Evolutionary conservation across 2,888 invertebrate species (phyloP).

Genomic region (Teleiodes luculella): DNA sequence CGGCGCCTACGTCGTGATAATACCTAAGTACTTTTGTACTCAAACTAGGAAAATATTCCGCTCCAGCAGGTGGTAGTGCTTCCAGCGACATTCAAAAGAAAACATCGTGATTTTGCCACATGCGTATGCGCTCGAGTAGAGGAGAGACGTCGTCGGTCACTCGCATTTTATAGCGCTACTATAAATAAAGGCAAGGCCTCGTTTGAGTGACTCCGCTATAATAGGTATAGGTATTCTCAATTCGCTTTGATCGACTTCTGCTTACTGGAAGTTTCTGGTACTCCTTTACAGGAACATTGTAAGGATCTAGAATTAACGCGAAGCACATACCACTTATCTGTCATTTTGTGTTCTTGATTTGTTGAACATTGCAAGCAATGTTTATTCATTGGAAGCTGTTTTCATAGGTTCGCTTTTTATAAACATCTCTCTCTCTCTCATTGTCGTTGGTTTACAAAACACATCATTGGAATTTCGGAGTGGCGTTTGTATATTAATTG

Average conservation of each 20-base stretch:
- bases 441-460: too few relatives aligned
- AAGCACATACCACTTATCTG: too few relatives aligned
- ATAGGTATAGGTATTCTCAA: background rate
- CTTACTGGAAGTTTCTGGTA: background rate
- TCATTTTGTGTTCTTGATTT: too few relatives aligned
- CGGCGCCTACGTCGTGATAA: too few relatives aligned
- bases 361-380: too few relatives aligned
- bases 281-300: background rate
- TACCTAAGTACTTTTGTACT: background rate
- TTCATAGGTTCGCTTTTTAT: too few relatives aligned
- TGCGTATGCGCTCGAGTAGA: background rate
- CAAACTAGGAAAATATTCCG: background rate
- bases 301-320: too few relatives aligned
- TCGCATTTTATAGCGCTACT: background rate
- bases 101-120: constrained; percentile 1
- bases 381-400: too few relatives aligned
- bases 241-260: background rate
- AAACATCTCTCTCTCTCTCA: too few relatives aligned
- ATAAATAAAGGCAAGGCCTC: constrained; percentile 1
- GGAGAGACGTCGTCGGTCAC: background rate
- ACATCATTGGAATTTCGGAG: too few relatives aligned
- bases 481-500: too few relatives aligned
- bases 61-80: background rate
- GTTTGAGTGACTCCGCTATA: background rate
- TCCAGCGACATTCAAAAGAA: constrained; percentile 3